A percentile compares a stretch with the other conserved stretches of the same genome.
Evolutionary conservation across 1,140 invertebrate species (phyloP).

Genomic region (Wiebesia pumilae): DNA sequence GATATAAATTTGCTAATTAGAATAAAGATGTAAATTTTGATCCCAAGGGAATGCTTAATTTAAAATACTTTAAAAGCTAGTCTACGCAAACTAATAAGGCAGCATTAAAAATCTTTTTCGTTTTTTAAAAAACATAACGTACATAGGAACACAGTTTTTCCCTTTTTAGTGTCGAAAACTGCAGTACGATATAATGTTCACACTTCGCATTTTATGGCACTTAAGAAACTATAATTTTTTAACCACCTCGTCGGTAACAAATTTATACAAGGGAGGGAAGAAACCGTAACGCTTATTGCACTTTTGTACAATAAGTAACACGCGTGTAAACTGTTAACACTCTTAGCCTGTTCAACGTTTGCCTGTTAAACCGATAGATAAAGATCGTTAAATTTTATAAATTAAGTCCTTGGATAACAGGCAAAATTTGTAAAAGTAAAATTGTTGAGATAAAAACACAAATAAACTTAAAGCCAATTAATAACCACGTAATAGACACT

Average conservation of each 20-base stretch:
- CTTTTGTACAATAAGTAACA: constrained; percentile 11
- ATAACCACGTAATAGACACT: background rate
- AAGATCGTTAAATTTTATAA: background rate
- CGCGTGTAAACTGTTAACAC: background rate
- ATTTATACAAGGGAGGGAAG: background rate
- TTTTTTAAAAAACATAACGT: constrained; percentile 33
- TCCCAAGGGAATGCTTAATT: constrained; percentile 40
- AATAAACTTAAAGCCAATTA: background rate
- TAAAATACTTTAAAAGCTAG: constrained; percentile 38
- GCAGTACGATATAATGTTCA: constrained; percentile 21
- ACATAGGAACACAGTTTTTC: constrained; percentile 43
- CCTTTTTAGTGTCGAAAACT: background rate
- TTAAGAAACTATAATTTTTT: constrained; percentile 50
- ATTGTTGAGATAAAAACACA: background rate
- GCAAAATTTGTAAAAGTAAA: background rate
- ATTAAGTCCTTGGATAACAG: background rate
- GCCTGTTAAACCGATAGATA: background rate
- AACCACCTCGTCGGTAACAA: constrained; percentile 34
- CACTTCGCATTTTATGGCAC: constrained; percentile 49
- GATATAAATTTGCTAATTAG: constrained; percentile 14
- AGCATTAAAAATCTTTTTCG: constrained; percentile 40
- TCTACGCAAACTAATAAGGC: constrained; percentile 47
- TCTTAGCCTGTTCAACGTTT: background rate
- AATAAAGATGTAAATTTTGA: constrained; percentile 37
- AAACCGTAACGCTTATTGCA: constrained; percentile 36